A percentile compares a stretch with the other conserved stretches of the same genome.
Conservation (phyloP, 2,888 invertebrate species). For the Drosophila aldrichi region DNA sequence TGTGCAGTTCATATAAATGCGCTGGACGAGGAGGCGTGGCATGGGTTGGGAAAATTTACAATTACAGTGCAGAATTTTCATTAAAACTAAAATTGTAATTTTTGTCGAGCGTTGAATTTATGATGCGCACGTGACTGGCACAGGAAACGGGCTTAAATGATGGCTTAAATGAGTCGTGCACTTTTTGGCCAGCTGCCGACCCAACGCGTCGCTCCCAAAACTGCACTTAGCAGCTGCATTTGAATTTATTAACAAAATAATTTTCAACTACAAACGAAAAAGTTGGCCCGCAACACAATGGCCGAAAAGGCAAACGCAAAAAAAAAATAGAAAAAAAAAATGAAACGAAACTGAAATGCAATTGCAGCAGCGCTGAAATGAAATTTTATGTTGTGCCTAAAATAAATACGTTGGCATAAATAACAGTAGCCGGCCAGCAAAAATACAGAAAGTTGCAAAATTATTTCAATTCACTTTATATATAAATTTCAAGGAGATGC, state of each 20-base stretch:
- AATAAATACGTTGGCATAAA: slow-evolving; percentile 57
- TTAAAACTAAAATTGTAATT: slow-evolving; percentile 75
- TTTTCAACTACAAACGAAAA: slow-evolving; percentile 35
- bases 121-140: slow-evolving; percentile 57
- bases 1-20: slow-evolving; percentile 60
- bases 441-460: slow-evolving; percentile 31
- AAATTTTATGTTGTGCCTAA: slow-evolving; percentile 61
- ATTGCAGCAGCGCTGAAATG: slow-evolving; percentile 44
- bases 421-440: slow-evolving; percentile 16
- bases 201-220: background rate
- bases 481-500: slow-evolving; percentile 12
- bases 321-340: slow-evolving; percentile 2
- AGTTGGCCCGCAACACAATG: slow-evolving; percentile 49
- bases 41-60: slow-evolving; percentile 18
- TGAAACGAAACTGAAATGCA: slow-evolving; percentile 20
- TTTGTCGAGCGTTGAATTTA: slow-evolving; percentile 54
- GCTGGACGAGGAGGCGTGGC: background rate
- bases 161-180: slow-evolving; percentile 73
- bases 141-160: slow-evolving; percentile 59
- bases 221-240: slow-evolving; percentile 61
- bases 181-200: slow-evolving; percentile 35
- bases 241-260: slow-evolving; percentile 73
- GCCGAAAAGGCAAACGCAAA: slow-evolving; percentile 12
- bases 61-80: slow-evolving; percentile 60
- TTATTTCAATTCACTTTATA: slow-evolving; percentile 23